Percentiles rank a stretch among this genome's conserved stretches.
These are phyloP conservation scores for Hermetia illucens DNA, from an alignment of 1,140 invertebrate species.

Conservation along the genomic window DNA sequence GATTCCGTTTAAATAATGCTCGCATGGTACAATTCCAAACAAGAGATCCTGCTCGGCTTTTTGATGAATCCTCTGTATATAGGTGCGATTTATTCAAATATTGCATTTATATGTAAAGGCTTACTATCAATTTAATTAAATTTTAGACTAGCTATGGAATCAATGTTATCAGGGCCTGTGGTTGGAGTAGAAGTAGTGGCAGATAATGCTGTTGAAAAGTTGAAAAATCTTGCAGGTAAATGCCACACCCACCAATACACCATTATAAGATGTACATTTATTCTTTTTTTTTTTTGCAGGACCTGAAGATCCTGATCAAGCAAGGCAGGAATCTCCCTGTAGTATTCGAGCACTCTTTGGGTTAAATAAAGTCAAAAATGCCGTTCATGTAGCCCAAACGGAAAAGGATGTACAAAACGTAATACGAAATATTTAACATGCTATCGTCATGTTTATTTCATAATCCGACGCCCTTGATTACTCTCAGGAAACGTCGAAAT, in stretches of 20 bases:
- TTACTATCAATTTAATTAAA: too few species aligned
- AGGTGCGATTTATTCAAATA: too few species aligned
- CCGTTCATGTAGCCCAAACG: constrained; percentile 50
- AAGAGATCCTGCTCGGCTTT: too few species aligned
- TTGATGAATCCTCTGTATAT: too few species aligned
- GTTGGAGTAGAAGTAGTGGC: constrained; percentile 60
- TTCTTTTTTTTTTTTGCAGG: too few species aligned
- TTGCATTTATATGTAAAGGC: background rate
- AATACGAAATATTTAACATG: too few species aligned
- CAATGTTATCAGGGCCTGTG: constrained; percentile 54
- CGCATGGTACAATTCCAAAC: constrained; percentile 55
- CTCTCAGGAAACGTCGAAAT: constrained; percentile 42
- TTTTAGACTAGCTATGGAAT: constrained; percentile 38
- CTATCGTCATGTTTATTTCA: too few species aligned
- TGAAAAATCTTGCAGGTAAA: constrained; percentile 31
- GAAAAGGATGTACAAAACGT: too few species aligned
- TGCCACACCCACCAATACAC: too few species aligned
- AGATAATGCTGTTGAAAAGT: constrained; percentile 47
- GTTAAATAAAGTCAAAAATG: constrained; percentile 53
- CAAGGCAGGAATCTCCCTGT: constrained; percentile 38
- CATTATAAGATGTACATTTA: too few species aligned
- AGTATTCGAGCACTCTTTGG: constrained; percentile 59
- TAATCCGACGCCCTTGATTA: too few species aligned
- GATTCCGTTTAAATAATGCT: constrained; percentile 55
- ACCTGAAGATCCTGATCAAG: constrained; percentile 47